A percentile compares a stretch with the other conserved stretches of the same genome.
Evolutionary conservation across 2,113 vertebrate species (phyloP).

Genomic region (Aldabrachelys gigantea): DNA sequence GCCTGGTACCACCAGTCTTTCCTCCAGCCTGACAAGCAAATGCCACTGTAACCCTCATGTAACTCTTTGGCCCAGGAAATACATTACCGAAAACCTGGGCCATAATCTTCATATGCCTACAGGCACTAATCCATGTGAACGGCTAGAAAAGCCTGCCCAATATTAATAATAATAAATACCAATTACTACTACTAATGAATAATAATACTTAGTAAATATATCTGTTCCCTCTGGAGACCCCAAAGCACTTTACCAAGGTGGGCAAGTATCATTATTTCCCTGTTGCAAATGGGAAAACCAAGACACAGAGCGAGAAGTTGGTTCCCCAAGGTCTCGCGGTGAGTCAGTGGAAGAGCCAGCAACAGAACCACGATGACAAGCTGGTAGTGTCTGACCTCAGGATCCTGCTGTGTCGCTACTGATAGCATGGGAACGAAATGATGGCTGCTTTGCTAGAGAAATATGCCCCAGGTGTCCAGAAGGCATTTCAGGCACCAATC

Average conservation of each 20-base stretch:
- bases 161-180: rapidly evolving
- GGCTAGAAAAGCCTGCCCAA: neutral
- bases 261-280: too few species aligned
- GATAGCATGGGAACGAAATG: neutral
- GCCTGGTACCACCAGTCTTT: rapidly evolving
- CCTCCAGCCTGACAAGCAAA: rapidly evolving
- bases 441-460: neutral
- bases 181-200: neutral
- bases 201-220: neutral
- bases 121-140: neutral
- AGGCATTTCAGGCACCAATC: neutral
- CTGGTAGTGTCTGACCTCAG: rapidly evolving
- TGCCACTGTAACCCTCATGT: rapidly evolving
- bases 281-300: neutral
- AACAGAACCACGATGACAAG: neutral
- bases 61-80: neutral
- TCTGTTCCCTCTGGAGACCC: neutral
- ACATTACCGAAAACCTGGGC: neutral
- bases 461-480: neutral
- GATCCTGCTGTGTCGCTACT: too few species aligned
- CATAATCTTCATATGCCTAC: neutral
- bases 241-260: neutral
- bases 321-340: neutral
- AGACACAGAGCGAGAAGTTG: neutral
- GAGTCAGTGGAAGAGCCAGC: neutral